These are phyloP conservation scores for Zaprionus camerounensis DNA, from an alignment of 1,140 invertebrate genomes.

Conservation along the genomic window DNA sequence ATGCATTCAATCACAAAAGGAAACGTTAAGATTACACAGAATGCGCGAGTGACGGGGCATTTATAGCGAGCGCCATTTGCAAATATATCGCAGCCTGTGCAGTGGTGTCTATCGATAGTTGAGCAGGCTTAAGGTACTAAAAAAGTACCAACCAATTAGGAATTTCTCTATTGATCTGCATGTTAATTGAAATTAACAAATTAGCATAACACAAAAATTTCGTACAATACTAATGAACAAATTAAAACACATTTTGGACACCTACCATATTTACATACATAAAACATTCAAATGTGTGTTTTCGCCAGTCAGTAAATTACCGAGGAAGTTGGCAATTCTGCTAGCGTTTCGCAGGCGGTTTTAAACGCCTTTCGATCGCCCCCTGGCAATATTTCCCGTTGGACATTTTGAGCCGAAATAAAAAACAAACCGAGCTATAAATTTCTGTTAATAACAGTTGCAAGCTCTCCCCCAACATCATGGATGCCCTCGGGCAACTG, in stretches of 20 bases:
- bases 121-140: neutral
- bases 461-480: conserved; percentile 29
- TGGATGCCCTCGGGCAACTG: conserved; percentile 59
- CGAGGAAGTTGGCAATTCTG: conserved; percentile 8
- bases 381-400: conserved; percentile 17
- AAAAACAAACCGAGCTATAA: conserved; percentile 60
- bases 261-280: neutral
- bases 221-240: neutral
- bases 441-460: conserved; percentile 79
- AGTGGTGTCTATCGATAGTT: neutral
- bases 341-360: conserved; percentile 29
- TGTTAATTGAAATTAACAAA: too few species aligned
- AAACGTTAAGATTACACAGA: neutral
- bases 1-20: conserved; percentile 1
- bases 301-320: conserved; percentile 1
- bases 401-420: conserved; percentile 35
- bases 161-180: neutral
- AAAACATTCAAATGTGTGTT: neutral
- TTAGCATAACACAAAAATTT: neutral
- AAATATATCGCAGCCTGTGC: neutral
- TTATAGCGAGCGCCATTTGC: neutral
- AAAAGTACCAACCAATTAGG: neutral
- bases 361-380: conserved; percentile 13
- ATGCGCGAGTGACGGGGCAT: neutral
- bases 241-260: neutral